Conservation (phyloP, 2,888 invertebrate genomes). For the Exocentrus adspersus region DNA sequence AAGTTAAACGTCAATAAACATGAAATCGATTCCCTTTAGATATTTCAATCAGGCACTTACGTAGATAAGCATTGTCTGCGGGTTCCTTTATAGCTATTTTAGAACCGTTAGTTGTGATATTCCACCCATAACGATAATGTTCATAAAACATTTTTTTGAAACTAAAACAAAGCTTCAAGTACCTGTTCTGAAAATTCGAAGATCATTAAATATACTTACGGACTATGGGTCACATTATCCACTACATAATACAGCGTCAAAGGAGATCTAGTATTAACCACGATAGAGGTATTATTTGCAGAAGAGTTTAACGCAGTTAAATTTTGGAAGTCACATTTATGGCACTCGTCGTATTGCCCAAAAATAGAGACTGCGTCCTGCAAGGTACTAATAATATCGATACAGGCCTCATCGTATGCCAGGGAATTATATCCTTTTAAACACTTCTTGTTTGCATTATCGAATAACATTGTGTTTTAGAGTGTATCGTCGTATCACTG, state of each 20-base stretch:
- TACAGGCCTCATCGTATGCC: constrained; percentile 61
- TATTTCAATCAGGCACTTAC: constrained; percentile 59
- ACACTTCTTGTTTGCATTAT: constrained; percentile 53
- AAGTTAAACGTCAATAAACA: too few species aligned
- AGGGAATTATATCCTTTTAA: constrained; percentile 48
- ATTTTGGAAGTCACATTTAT: constrained; percentile 58
- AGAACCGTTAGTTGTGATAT: constrained; percentile 56
- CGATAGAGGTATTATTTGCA: constrained; percentile 52
- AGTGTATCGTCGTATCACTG: too few species aligned
- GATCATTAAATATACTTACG: constrained; percentile 46
- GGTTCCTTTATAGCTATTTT: constrained; percentile 58
- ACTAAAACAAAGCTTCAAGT: constrained; percentile 45
- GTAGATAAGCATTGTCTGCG: constrained; percentile 62
- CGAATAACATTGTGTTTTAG: constrained; percentile 48
- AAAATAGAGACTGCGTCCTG: constrained; percentile 50
- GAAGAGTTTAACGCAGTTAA: constrained; percentile 48
- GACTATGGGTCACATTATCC: constrained; percentile 49
- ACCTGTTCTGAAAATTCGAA: constrained; percentile 5
- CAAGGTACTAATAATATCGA: constrained; percentile 58
- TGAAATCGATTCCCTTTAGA: too few species aligned
- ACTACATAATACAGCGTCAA: constrained; percentile 51
- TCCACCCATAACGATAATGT: constrained; percentile 62
- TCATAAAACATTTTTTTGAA: constrained; percentile 57
- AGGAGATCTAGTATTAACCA: constrained; percentile 59
- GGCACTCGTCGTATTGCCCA: constrained; percentile 62